Evolutionary conservation across 2,888 invertebrate genomes (phyloP).

Genomic region (Apamea monoglypha): DNA sequence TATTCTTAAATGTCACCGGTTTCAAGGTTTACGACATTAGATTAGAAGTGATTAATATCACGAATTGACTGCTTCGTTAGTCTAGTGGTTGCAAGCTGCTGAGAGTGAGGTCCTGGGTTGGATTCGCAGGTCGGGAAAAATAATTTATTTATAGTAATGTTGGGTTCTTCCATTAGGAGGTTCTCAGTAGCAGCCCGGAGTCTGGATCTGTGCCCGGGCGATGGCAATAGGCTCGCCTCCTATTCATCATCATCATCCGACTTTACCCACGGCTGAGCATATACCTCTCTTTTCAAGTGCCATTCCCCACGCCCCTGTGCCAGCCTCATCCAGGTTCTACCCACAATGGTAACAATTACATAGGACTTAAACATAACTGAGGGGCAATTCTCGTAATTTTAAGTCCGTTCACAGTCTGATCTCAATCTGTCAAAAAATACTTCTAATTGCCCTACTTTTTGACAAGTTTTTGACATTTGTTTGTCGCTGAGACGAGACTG

Average conservation of each 20-base stretch:
- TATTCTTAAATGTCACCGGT: constrained; percentile 50
- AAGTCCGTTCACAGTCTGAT: no score
- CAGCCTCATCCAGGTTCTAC: no score
- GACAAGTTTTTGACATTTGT: no score
- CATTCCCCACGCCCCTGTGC: no score
- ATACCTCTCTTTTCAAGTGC: no score
- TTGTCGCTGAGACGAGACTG: no score
- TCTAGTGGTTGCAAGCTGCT: neutral
- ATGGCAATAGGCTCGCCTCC: neutral
- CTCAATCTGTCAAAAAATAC: no score
- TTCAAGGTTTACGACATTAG: constrained; percentile 49
- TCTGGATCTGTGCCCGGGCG: neutral
- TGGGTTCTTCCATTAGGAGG: neutral
- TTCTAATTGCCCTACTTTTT: no score
- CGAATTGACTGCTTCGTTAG: neutral
- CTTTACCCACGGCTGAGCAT: no score
- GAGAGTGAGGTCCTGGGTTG: neutral
- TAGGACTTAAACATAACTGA: no score
- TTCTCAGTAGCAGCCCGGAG: neutral
- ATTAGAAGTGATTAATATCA: neutral
- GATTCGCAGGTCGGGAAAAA: neutral
- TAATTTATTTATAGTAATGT: neutral
- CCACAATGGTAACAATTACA: no score
- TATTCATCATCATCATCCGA: neutral
- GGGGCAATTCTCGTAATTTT: no score